These are phyloP conservation scores for Stenodera caucasica DNA, from an alignment of 2,888 invertebrate species.

Conservation along the genomic window DNA sequence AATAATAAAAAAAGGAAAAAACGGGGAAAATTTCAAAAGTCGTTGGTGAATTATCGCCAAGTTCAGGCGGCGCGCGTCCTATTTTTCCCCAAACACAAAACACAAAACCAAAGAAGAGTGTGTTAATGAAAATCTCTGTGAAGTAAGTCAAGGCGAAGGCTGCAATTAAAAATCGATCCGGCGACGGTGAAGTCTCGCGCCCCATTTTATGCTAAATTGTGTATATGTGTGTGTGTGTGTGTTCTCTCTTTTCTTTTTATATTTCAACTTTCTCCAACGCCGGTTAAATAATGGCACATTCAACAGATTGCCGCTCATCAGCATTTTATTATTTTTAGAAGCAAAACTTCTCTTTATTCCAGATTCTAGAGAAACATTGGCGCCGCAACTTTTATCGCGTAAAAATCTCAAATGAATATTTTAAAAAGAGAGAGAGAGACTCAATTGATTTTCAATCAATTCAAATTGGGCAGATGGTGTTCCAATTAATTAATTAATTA, in stretches of 20 bases:
- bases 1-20: not conserved
- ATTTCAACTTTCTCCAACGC: slow-evolving; percentile 40
- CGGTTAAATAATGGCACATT: slow-evolving; percentile 55
- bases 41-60: slow-evolving; percentile 1
- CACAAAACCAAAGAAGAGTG: slow-evolving; percentile 21
- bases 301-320: slow-evolving; percentile 57
- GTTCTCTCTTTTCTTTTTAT: slow-evolving; percentile 44
- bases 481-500: too few relatives aligned
- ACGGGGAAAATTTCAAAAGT: not conserved
- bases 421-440: too few relatives aligned
- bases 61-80: slow-evolving; percentile 37
- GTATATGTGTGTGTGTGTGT: too few relatives aligned
- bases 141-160: slow-evolving; percentile 59
- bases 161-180: slow-evolving; percentile 59
- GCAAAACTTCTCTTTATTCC: slow-evolving; percentile 44
- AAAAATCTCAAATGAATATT: too few relatives aligned
- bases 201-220: slow-evolving; percentile 29
- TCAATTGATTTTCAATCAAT: slow-evolving; percentile 20
- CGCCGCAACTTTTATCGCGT: too few relatives aligned
- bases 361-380: too few relatives aligned
- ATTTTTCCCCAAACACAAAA: slow-evolving; percentile 36
- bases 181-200: slow-evolving; percentile 28
- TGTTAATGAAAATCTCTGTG: slow-evolving; percentile 56
- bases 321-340: slow-evolving; percentile 56
- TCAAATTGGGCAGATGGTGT: slow-evolving; percentile 17